Evolutionary conservation across 1,140 invertebrate genomes (phyloP), one percentile per base, ranked within the genome.

Genomic region (Thalassaphorura encarpata): DNA sequence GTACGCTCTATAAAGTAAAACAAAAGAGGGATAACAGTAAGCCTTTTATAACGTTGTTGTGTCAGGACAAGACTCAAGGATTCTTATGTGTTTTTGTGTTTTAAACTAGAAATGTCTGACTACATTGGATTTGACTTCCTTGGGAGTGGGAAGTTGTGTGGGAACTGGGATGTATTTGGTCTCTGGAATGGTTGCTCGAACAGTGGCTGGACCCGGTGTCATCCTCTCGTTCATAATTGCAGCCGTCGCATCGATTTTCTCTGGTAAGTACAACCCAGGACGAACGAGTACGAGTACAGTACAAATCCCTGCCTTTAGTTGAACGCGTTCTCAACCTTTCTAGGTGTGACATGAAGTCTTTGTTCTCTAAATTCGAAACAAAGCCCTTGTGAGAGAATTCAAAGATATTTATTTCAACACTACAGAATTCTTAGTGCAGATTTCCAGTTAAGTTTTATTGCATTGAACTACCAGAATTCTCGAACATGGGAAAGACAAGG

Each of bases 91-190:
- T 28, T 53, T 52, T 56, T 52, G 36, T 50, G 24, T 55, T 67
- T 63, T n/a, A 42, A 75, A 77, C 45, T 75, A 92, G 87, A 85
- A 88, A 83, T 91, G 89, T 72, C 78, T 94, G 63, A 88, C 87
- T 47, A 91, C 89, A 26, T 69, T 88, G 68, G 89, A 94, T 74
- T 74, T 93, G 66, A 89, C 85, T 45, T 92, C 89, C 6, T 76
- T 93, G 61, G 66, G 68, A 33, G 87, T 93, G 31, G 90, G 90
- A 41, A 91, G 87, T 43, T 93, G 89, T 69, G 88, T 90, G 11
- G 89, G 89, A 41, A 93, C 90, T 19, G 90, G 89, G 56, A 92
- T 93, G 88, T 92, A 93, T 71, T 76, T 93, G 52, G 88, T 70
- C 8, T 62, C 63, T 18, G 66, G 68, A 23, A 68, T 67, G 62